A percentile compares a stretch with the other conserved stretches of the same genome.
These are phyloP conservation scores for Gymnocypris eckloni DNA, from an alignment of 2,797 vertebrate genomes.

Conservation along the genomic window DNA sequence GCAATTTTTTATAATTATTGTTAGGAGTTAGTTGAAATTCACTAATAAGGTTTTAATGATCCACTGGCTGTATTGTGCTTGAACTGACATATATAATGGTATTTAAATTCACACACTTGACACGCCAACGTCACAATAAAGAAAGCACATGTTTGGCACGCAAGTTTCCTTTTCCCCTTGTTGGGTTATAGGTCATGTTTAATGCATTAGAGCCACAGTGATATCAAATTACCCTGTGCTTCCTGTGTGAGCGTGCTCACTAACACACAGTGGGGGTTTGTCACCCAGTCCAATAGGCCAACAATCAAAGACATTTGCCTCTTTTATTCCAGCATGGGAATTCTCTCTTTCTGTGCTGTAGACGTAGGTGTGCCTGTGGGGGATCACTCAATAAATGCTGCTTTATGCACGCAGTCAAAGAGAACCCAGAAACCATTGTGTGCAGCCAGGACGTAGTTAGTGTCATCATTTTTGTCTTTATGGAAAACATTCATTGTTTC, in stretches of 20 bases:
- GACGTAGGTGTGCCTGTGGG: slow-evolving; percentile 68
- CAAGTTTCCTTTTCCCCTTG: neutral
- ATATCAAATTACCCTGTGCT: slow-evolving; percentile 62
- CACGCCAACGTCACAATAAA: neutral
- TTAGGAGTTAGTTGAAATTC: neutral
- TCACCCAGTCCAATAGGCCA: slow-evolving; percentile 58
- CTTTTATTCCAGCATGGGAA: slow-evolving; percentile 58
- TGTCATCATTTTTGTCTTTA: slow-evolving; percentile 16
- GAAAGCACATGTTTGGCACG: neutral
- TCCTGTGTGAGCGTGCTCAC: slow-evolving; percentile 35
- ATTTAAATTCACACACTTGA: neutral
- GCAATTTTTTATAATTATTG: neutral
- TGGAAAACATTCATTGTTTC: slow-evolving; percentile 46
- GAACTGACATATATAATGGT: neutral
- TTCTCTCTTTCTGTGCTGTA: slow-evolving; percentile 67
- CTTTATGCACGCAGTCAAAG: slow-evolving; percentile 67
- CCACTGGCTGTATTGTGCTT: neutral
- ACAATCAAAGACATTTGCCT: slow-evolving; percentile 66
- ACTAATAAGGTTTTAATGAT: neutral
- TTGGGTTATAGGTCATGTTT: slow-evolving; percentile 61
- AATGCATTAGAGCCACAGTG: slow-evolving; percentile 63
- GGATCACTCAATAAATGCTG: slow-evolving; percentile 66
- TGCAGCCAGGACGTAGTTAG: neutral
- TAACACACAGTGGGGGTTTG: slow-evolving; percentile 63
- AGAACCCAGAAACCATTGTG: slow-evolving; percentile 53